Base-by-base conservation (phyloP, 2,797 vertebrate genomes). In the Eutrigla gurnardus region DNA sequence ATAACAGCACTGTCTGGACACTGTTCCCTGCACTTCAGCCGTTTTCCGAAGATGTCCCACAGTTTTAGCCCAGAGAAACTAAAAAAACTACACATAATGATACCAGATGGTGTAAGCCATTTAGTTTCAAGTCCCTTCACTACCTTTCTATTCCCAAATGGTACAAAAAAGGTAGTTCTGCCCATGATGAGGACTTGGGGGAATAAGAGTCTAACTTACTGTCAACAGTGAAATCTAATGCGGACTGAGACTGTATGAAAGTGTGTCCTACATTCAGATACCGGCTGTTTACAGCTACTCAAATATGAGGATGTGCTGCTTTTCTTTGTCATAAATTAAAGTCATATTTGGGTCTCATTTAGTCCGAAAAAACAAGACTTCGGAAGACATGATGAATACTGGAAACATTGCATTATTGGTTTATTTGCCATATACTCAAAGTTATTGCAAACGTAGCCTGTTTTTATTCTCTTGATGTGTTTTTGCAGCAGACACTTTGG, bases 1-100 rank as follows among this genome's bases (percentile, higher is more conserved):
- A 84, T 73, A 62, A 67, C 69, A 79, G 78, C 77, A 78, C 75
- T 63, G 25, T 17, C 59, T n/a, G 75, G 76, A 70, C 68, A 50
- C 40, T 13, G 43, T 63, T 78, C 55, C 18, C 39, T 62, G 50
- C 60, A 52, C 53, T 73, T 40, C 3, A 6, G 25, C 37, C 32
- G 39, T 73, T 82, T 77, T 45, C 33, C 5, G 33, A 65, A 65
- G 35, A 55, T 68, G 84, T 77, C 40, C 50, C 7, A n/a, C 55
- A 65, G 39, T 55, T 78, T 70, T 35, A 66, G 57, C 14, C 2
- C 6, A 54, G 36, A 71, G 52, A 50, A 33, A 52, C 36, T 45
- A 53, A 70, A 65, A 65, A 18, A 59, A 32, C 10, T 15, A 36
- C 4, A 43, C 49, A 71, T 52, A 45, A 11, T 57, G 33, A 73